Evolutionary conservation across 2,797 vertebrate species (phyloP).

Genomic region (Clarias pachynema): DNA sequence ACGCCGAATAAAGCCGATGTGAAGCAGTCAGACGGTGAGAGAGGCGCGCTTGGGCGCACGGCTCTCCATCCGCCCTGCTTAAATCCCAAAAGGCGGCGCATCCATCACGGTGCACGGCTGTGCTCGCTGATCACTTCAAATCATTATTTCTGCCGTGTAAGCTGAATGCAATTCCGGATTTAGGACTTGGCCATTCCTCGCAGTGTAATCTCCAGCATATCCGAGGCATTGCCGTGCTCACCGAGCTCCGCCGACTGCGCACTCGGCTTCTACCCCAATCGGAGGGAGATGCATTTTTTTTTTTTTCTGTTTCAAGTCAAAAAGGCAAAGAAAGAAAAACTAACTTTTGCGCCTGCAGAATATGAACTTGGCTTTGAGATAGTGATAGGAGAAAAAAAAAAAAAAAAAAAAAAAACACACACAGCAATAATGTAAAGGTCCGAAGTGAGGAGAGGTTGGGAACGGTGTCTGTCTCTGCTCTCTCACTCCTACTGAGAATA

Average conservation of each 20-base stretch:
- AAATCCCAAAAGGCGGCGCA: slow-evolving; percentile 58
- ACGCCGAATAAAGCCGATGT: slow-evolving; percentile 45
- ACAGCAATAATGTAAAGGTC: slow-evolving; percentile 16
- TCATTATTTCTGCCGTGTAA: slow-evolving; percentile 42
- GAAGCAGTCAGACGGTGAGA: slow-evolving; percentile 55
- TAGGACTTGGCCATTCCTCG: slow-evolving; percentile 53
- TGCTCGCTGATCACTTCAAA: slow-evolving; percentile 53
- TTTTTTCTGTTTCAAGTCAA: slow-evolving; percentile 48
- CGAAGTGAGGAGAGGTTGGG: slow-evolving; percentile 33
- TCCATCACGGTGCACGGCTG: slow-evolving; percentile 53
- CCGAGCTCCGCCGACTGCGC: slow-evolving; percentile 55
- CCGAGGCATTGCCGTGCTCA: slow-evolving; percentile 63
- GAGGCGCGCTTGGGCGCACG: slow-evolving; percentile 62
- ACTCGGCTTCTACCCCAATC: slow-evolving; percentile 51
- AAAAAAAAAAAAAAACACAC: neutral
- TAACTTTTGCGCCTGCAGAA: slow-evolving; percentile 13
- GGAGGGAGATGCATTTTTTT: slow-evolving; percentile 52
- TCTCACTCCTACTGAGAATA: slow-evolving; percentile 50
- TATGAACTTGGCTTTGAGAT: neutral
- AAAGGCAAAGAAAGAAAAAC: slow-evolving; percentile 1
- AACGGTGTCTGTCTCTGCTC: slow-evolving; percentile 38
- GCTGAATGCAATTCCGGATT: neutral
- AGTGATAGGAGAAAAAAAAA: no score
- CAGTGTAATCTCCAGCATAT: slow-evolving; percentile 61
- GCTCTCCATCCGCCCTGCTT: slow-evolving; percentile 69